A percentile compares a stretch with the other conserved stretches of the same genome.
phyloP scores from a whole-genome alignment of 2,797 vertebrate genomes.

The Xiphorhynchus erythropygius region DNA sequence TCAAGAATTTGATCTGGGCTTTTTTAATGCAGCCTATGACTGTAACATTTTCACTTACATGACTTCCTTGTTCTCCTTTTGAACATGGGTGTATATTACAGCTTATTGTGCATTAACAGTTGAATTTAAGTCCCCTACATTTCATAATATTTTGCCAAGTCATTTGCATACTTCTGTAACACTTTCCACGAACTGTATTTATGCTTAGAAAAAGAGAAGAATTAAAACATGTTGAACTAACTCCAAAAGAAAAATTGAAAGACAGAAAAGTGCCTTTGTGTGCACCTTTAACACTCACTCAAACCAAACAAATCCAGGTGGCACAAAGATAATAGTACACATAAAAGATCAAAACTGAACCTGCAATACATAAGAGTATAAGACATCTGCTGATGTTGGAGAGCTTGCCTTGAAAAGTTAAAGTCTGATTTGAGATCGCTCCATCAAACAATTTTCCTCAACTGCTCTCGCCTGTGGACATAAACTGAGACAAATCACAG shows the following conservation, averaged over 20 bases:
- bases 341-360: neutral
- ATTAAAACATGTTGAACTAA: neutral
- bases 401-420: conserved; percentile 2
- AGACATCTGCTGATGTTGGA: neutral
- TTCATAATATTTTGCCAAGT: neutral
- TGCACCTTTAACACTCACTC: neutral
- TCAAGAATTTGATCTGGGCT: neutral
- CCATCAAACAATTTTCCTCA: neutral
- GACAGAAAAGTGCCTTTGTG: neutral
- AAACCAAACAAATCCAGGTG: neutral
- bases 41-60: neutral
- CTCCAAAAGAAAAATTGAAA: neutral
- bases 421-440: neutral
- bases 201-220: neutral
- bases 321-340: neutral
- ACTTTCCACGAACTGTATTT: neutral
- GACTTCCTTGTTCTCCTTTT: neutral
- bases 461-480: neutral
- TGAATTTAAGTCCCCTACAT: neutral
- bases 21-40: neutral
- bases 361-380: neutral
- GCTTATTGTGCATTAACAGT: neutral
- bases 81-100: neutral
- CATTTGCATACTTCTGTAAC: neutral
- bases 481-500: conserved; percentile 4